A percentile compares a stretch with the other conserved stretches of the same genome.
These are phyloP conservation scores for Apteryx owenii DNA, from an alignment of 2,113 vertebrate species.

Conservation along the genomic window DNA sequence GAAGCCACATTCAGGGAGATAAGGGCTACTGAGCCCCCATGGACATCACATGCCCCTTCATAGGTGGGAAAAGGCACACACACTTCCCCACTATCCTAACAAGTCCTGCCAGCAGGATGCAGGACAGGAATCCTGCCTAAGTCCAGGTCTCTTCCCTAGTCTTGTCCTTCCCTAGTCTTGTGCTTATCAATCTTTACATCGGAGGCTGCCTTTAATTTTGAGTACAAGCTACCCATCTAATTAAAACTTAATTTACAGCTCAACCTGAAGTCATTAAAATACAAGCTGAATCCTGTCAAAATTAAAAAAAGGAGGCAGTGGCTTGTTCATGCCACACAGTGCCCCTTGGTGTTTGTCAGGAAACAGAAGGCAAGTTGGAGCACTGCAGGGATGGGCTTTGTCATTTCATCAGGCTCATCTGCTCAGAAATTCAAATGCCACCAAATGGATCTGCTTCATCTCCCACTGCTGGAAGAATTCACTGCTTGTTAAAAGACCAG, in stretches of 20 bases:
- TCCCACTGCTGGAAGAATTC: slow-evolving; percentile 1
- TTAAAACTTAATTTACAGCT: slow-evolving; percentile 71
- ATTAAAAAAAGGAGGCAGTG: background rate
- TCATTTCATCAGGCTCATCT: background rate
- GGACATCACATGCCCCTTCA: too few relatives aligned
- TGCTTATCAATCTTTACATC: background rate
- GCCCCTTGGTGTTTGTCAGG: background rate
- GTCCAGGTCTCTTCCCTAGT: too few relatives aligned
- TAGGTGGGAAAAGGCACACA: background rate
- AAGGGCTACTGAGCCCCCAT: too few relatives aligned
- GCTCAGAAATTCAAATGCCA: slow-evolving; percentile 55
- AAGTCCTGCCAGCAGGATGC: background rate
- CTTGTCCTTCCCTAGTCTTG: background rate
- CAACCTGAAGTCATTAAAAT: slow-evolving; percentile 70
- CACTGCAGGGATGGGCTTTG: background rate
- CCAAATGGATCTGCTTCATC: slow-evolving; percentile 12
- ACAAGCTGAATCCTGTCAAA: slow-evolving; percentile 50
- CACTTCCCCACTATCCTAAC: background rate
- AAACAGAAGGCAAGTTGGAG: slow-evolving; percentile 25
- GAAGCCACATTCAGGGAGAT: too few relatives aligned
- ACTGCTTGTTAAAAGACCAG: background rate
- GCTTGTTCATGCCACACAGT: background rate
- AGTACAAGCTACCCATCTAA: slow-evolving; percentile 45
- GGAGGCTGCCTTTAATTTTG: background rate
- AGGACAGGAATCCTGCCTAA: too few relatives aligned